Evolutionary conservation across 2,113 vertebrate genomes (phyloP).

Genomic region (Ptyas mucosa): DNA sequence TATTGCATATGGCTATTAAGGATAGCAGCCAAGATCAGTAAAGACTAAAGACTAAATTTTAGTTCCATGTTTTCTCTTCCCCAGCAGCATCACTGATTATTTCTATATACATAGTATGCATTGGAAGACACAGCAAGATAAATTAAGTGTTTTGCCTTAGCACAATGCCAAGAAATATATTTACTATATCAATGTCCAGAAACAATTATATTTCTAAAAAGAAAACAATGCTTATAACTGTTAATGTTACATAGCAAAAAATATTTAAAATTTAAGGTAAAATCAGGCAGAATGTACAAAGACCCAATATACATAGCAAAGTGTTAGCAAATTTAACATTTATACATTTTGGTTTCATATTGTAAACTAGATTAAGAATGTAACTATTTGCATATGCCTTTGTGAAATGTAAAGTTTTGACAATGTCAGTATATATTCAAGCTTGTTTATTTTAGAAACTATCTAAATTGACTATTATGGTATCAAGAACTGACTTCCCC

Average conservation of each 20-base stretch:
- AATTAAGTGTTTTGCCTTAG: slow-evolving; percentile 78
- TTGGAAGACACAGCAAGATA: slow-evolving; percentile 91
- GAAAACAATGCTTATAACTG: slow-evolving; percentile 91
- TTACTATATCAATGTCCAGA: slow-evolving; percentile 85
- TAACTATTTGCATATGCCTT: slow-evolving; percentile 98
- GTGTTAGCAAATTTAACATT: slow-evolving; percentile 89
- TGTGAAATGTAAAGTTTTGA: slow-evolving; percentile 87
- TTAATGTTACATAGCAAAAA: slow-evolving; percentile 88
- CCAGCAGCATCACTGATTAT: slow-evolving; percentile 83
- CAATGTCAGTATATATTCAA: slow-evolving; percentile 68
- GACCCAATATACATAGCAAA: slow-evolving; percentile 67
- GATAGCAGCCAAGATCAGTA: slow-evolving; percentile 88
- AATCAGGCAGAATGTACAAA: slow-evolving; percentile 87
- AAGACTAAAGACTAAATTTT: slow-evolving; percentile 90
- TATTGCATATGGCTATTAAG: slow-evolving; percentile 97
- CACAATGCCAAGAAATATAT: slow-evolving; percentile 78
- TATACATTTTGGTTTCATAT: slow-evolving; percentile 96
- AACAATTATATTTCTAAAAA: slow-evolving; percentile 82
- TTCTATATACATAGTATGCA: slow-evolving; percentile 88
- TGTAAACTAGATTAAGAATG: slow-evolving; percentile 96
- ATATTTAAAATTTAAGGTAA: slow-evolving; percentile 83
- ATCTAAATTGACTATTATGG: slow-evolving; percentile 72
- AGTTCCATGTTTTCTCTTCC: slow-evolving; percentile 83
- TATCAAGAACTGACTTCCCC: slow-evolving; percentile 55
- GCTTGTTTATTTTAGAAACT: slow-evolving; percentile 66